Base-by-base conservation (phyloP, 2,113 vertebrate species). In the Talpa occidentalis region DNA sequence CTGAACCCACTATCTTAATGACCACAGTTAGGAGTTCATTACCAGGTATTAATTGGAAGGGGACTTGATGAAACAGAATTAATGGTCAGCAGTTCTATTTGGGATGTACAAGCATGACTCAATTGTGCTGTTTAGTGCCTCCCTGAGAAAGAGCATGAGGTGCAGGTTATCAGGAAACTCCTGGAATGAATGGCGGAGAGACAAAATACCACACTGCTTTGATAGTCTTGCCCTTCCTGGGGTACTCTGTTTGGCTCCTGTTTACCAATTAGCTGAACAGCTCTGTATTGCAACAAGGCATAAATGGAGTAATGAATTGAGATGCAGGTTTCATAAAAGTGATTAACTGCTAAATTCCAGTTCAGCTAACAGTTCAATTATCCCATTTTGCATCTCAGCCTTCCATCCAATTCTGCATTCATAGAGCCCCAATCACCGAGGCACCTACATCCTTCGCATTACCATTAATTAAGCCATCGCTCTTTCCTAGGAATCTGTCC, bases 261-360 rank as follows among this genome's bases (percentile, higher is more conserved):
- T 79, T 94, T 95, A 93, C 87, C 93, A 91, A 94, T 96, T 88
- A 97, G 95, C 76, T 30, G 62, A 94, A 73, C 66, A 52, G 74
- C 30, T n/a, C 62, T 87, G 90, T 95, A 81, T 32, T 84, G 81
- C 93, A 96, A 94, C 86, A 87, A 90, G 81, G 87, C 84, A 91
- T 62, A 89, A 87, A 94, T 79, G 91, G 37, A 95, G 86, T 78
- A 90, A 95, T 93, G 91, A 96, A 97, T 94, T 97, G 81, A 97
- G 94, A 97, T 89, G 95, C 92, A 93, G 94, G 66, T 87, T 97
- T 96, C 94, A 97, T 94, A 96, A 96, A 96, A 96, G 92, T 96
- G 96, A 98, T 96, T 94, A 95, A 91, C 96, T 87, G 94, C 92
- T 96, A 93, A 96, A 96, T 97, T 97, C 95, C 80, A 96, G 94